Evolutionary conservation across 2,888 invertebrate genomes (phyloP).

Genomic region (Nomada goodeniana): DNA sequence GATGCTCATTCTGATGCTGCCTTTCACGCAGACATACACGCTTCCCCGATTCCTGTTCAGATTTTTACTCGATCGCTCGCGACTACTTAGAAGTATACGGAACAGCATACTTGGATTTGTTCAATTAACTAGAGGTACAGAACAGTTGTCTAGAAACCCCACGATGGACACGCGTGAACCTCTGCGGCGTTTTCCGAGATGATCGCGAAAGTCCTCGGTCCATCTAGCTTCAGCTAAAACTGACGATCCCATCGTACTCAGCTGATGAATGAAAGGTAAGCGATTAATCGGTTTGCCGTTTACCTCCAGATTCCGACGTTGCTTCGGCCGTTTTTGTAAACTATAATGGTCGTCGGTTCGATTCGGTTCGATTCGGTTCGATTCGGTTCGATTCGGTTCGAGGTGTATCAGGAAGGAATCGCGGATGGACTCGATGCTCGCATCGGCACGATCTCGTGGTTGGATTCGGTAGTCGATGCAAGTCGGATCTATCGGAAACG

Average conservation of each 20-base stretch:
- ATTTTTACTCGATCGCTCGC: neutral
- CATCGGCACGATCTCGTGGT: too few species aligned
- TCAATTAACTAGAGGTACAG: constrained; percentile 46
- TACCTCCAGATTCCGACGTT: neutral
- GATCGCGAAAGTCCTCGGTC: constrained; percentile 15
- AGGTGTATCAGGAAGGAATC: too few species aligned
- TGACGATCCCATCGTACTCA: constrained; percentile 1
- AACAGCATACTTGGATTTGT: constrained; percentile 35
- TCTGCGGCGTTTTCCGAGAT: too few species aligned
- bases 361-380: too few species aligned
- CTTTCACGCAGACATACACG: neutral
- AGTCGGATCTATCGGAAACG: constrained; percentile 24
- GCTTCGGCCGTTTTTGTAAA: neutral
- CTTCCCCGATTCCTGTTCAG: neutral
- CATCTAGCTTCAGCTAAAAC: constrained; percentile 18
- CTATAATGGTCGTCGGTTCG: too few species aligned
- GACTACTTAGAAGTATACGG: neutral
- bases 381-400: too few species aligned
- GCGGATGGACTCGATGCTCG: too few species aligned
- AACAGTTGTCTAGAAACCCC: constrained; percentile 17
- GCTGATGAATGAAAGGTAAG: too few species aligned
- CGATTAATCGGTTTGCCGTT: too few species aligned
- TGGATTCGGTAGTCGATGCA: neutral
- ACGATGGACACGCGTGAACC: neutral
- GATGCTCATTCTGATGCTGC: neutral